Conservation (phyloP, 2,113 vertebrate species). For the Cyprinodon brontotheroides region DNA sequence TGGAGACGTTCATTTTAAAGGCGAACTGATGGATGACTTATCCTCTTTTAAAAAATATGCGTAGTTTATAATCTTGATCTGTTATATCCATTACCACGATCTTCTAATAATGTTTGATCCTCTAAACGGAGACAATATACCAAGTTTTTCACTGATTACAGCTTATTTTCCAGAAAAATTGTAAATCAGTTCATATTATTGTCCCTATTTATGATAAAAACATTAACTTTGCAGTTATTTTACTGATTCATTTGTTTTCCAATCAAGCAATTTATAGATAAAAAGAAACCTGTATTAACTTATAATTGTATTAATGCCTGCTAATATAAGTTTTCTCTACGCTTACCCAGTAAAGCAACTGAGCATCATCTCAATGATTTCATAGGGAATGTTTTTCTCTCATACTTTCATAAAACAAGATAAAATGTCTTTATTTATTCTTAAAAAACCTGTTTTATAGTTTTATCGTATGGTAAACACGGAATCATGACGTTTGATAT, state of each 20-base stretch:
- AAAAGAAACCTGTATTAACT: not conserved
- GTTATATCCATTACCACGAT: slow-evolving; percentile 55
- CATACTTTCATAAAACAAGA: no score
- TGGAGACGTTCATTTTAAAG: slow-evolving; percentile 59
- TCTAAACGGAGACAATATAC: slow-evolving; percentile 50
- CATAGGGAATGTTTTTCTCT: no score
- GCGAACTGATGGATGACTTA: slow-evolving; percentile 65
- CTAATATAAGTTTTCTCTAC: no score
- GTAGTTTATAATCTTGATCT: slow-evolving; percentile 59
- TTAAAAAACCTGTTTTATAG: not conserved
- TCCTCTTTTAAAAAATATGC: slow-evolving; percentile 61
- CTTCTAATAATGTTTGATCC: slow-evolving; percentile 57
- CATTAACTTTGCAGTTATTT: slow-evolving; percentile 7
- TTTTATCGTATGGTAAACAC: not conserved
- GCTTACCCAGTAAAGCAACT: no score
- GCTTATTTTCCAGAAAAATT: slow-evolving; percentile 37
- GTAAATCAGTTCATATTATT: slow-evolving; percentile 30
- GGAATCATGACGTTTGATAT: not conserved
- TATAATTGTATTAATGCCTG: no score
- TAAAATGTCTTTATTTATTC: no score
- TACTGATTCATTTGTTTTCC: not conserved
- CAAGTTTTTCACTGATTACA: slow-evolving; percentile 58
- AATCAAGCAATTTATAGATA: no score
- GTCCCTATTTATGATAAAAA: slow-evolving; percentile 1
- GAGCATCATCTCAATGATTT: no score